Conservation (phyloP, 1,140 invertebrate species). For the Papilio aristodemus region DNA sequence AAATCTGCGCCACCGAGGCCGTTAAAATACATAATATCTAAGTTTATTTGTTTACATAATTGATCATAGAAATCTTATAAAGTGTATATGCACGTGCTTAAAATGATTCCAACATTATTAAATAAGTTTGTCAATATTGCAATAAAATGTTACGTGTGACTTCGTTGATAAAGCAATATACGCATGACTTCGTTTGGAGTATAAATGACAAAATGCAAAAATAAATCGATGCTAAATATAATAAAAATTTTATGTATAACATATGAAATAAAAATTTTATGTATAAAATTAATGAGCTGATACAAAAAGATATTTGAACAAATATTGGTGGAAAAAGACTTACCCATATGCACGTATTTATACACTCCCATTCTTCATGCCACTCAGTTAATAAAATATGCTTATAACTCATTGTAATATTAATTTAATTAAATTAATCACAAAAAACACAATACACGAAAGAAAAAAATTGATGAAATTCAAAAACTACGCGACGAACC, state of each 20-base stretch:
- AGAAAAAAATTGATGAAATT: background rate
- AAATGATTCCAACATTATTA: too few relatives aligned
- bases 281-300: too few relatives aligned
- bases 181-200: too few relatives aligned
- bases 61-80: too few relatives aligned
- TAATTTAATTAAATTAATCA: slow-evolving; percentile 1
- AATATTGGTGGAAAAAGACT: slow-evolving; percentile 35
- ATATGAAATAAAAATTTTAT: background rate
- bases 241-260: background rate
- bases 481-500: background rate
- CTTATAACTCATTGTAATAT: slow-evolving; percentile 48
- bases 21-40: too few relatives aligned
- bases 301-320: background rate
- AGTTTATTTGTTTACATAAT: too few relatives aligned
- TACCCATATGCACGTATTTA: slow-evolving; percentile 72
- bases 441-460: background rate
- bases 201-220: background rate
- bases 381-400: slow-evolving; percentile 61
- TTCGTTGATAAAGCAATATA: too few relatives aligned
- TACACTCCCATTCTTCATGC: slow-evolving; percentile 66
- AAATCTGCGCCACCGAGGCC: too few relatives aligned
- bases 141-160: too few relatives aligned
- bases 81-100: too few relatives aligned
- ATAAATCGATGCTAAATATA: background rate
- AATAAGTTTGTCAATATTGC: too few relatives aligned